These are phyloP conservation scores for Betta splendens DNA, from an alignment of 2,797 vertebrate species.

Conservation along the genomic window DNA sequence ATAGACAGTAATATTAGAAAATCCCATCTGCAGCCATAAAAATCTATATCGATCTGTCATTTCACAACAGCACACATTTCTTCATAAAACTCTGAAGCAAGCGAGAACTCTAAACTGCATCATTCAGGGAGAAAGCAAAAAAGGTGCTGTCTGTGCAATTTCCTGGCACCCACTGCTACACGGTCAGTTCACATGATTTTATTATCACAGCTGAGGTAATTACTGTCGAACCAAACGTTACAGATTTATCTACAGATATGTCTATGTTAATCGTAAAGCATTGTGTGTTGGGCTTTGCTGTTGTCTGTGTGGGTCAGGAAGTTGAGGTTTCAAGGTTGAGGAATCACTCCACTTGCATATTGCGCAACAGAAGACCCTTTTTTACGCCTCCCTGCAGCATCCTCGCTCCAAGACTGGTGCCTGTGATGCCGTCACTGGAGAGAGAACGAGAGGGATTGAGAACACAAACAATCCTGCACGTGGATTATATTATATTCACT, in stretches of 20 bases:
- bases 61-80: constrained; percentile 48
- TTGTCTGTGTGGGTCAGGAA: constrained; percentile 21
- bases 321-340: constrained; percentile 15
- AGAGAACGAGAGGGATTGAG: constrained; percentile 8
- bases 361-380: constrained; percentile 73
- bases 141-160: constrained; percentile 78
- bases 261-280: constrained; percentile 46
- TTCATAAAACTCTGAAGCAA: constrained; percentile 46
- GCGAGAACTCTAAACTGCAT: constrained; percentile 60
- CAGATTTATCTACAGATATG: constrained; percentile 42
- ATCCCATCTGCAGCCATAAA: constrained; percentile 46
- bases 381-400: constrained; percentile 78
- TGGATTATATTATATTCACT: not conserved
- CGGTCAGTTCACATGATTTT: constrained; percentile 56
- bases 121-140: constrained; percentile 64
- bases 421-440: constrained; percentile 67
- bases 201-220: constrained; percentile 62
- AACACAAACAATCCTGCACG: not conserved
- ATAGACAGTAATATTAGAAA: constrained; percentile 73
- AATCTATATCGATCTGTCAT: constrained; percentile 37
- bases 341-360: constrained; percentile 75
- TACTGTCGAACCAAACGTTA: constrained; percentile 54
- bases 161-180: constrained; percentile 65
- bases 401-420: constrained; percentile 74
- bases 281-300: constrained; percentile 27